Evolutionary conservation across 1,140 invertebrate genomes (phyloP).

Genomic region (Drosophila trapezifrons): DNA sequence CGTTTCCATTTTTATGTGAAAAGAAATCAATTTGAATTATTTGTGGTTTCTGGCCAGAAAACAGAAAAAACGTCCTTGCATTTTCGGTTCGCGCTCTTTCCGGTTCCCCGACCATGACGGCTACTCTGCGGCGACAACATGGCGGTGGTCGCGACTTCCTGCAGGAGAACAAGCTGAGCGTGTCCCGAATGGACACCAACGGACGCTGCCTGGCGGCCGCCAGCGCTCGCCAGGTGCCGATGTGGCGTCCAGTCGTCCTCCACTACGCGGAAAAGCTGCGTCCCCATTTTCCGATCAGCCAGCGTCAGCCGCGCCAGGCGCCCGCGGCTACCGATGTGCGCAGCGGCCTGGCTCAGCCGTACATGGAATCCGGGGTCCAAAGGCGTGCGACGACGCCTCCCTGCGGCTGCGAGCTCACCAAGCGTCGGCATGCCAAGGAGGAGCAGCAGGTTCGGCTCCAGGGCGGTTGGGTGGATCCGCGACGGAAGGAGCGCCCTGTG

Average conservation of each 20-base stretch:
- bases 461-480: conserved; percentile 27
- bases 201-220: conserved; percentile 13
- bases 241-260: conserved; percentile 44
- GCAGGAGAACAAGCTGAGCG: conserved; percentile 35
- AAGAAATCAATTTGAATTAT: neutral
- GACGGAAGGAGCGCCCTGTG: neutral
- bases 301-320: neutral
- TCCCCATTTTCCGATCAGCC: neutral
- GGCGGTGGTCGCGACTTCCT: conserved; percentile 44
- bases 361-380: neutral
- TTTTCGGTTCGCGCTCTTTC: neutral
- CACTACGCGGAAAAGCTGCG: conserved; percentile 38
- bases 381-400: neutral
- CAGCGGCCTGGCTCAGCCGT: conserved; percentile 28
- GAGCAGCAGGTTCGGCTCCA: conserved; percentile 11
- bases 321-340: conserved; percentile 3
- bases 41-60: neutral
- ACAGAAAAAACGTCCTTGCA: too few relatives aligned
- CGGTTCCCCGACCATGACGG: neutral
- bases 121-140: conserved; percentile 11
- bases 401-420: neutral
- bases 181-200: conserved; percentile 28
- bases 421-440: neutral
- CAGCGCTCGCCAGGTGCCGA: conserved; percentile 12
- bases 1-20: conserved; percentile 1